Conservation (phyloP, 2,113 vertebrate genomes). For the Crocuta crocuta region DNA sequence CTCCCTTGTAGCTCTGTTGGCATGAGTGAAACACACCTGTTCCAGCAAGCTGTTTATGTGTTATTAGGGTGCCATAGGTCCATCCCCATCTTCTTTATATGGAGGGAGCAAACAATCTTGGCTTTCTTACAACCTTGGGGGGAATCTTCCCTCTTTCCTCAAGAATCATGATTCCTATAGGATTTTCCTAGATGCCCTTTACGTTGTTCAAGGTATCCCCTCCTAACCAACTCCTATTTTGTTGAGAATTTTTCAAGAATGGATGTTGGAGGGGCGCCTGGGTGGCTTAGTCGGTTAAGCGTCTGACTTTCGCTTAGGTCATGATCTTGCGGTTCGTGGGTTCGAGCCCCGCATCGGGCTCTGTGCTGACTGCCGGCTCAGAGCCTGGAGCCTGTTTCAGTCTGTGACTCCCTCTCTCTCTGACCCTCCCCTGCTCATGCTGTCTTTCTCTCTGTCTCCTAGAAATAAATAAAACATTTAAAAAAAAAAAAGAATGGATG, state of each 20-base stretch:
- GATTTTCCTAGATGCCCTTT: neutral
- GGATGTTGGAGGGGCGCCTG: neutral
- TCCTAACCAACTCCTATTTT: neutral
- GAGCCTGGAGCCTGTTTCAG: too few species aligned
- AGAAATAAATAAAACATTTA: too few species aligned
- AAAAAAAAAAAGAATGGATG: neutral
- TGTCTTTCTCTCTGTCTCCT: too few species aligned
- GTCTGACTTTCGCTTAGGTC: too few species aligned
- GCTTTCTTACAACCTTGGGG: neutral
- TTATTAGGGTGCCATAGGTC: neutral
- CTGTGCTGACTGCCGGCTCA: too few species aligned
- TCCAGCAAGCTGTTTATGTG: neutral
- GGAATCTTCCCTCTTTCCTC: neutral
- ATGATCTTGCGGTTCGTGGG: too few species aligned
- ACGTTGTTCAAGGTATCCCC: neutral
- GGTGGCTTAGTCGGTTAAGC: too few species aligned
- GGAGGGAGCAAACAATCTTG: neutral
- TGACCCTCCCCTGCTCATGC: too few species aligned
- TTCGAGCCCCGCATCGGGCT: too few species aligned
- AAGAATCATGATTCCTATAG: neutral
- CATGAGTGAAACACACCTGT: fast-evolving
- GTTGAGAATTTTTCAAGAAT: neutral
- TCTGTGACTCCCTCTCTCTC: too few species aligned
- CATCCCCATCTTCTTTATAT: neutral
- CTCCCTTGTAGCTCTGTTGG: neutral